Base-by-base conservation (phyloP, 2,888 invertebrate species). In the Molanna angustata region DNA sequence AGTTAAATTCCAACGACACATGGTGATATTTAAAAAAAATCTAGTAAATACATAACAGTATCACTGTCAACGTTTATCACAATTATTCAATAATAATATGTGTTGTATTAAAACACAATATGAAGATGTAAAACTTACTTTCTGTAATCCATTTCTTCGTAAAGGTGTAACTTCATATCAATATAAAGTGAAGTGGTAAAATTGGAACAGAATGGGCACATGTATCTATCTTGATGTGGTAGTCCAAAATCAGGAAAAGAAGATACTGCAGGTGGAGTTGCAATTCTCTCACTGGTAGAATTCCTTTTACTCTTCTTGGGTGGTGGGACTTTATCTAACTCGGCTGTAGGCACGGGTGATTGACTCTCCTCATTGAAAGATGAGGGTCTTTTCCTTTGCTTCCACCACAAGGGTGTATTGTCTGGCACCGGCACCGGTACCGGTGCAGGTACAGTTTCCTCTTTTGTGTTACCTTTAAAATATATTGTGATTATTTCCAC, bases 141-240 rank as follows among this genome's bases (percentile, higher is more conserved):
- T 61, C 80, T 76, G 62, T 85, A 84, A 43, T 82, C 77, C 19
- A 86, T 69, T 62, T 88, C 87, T 62, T 82, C 80, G 61, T 76
- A 85, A 46, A 88, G 67, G 69, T 88, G 88, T 31, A 79, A 79
- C 47, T 79, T 76, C 72, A 88, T 82, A n/a, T 80, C 78, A 3
- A 78, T 74, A 17, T 74, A 72, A 18, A 72, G 74, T 45, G 78
- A 80, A 1, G 82, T 80, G 32, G 73, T 75, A 58, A 82, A 82
- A 17, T 72, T 69, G 17, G 71, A 71, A 61, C 88, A 88, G 44
- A 82, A 66, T 0, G 85, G 79, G 63, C 88, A 88, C 49, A 72
- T 74, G 62, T 74, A 84, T 52, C 73, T 71, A 31, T 77, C 71
- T 1, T 78, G 78, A 21, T 74, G 69, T 0, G 85, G 82, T 17